These are phyloP conservation scores for Pentamera pediparva DNA, from an alignment of 53 echinoderm and acorn worm genomes.

Conservation along the genomic window DNA sequence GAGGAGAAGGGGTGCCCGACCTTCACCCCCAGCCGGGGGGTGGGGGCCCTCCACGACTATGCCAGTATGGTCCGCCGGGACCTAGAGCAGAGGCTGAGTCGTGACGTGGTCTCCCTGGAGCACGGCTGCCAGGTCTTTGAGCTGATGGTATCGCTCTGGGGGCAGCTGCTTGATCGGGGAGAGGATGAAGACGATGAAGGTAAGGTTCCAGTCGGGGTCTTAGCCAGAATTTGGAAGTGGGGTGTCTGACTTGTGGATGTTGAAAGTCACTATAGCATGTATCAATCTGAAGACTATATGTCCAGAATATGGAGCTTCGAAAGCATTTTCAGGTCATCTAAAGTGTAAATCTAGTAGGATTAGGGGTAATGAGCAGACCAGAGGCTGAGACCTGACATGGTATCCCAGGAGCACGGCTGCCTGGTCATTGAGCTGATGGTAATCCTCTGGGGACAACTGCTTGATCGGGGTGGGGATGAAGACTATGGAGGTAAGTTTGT, in stretches of 20 bases:
- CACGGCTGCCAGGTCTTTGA: constrained; percentile 74
- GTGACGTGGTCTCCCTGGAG: constrained; percentile 53
- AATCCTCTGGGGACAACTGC: constrained; percentile 79
- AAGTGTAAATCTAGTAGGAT: too few species aligned
- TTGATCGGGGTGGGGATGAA: constrained; percentile 50
- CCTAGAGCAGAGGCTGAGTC: constrained; percentile 45
- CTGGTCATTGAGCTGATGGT: constrained; percentile 69
- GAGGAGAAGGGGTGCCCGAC: constrained; percentile 62
- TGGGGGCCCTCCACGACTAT: constrained; percentile 70
- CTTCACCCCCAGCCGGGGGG: constrained; percentile 70
- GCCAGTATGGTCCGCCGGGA: constrained; percentile 56
- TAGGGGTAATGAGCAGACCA: too few species aligned
- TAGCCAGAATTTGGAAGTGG: too few species aligned
- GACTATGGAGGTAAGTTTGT: too few species aligned
- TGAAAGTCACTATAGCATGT: too few species aligned
- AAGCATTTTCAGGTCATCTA: too few species aligned
- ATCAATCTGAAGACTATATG: too few species aligned
- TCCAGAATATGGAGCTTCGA: too few species aligned
- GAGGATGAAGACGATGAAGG: constrained; percentile 42
- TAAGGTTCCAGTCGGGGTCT: too few species aligned
- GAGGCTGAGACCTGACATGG: constrained; percentile 35
- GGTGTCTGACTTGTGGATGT: too few species aligned
- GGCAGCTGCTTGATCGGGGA: constrained; percentile 58
- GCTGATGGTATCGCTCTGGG: constrained; percentile 90
- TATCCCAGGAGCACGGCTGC: constrained; percentile 55